A percentile compares a stretch with the other conserved stretches of the same genome.
These are phyloP conservation scores for Coregonus ussuriensis DNA, from an alignment of 2,797 vertebrate genomes.

Conservation along the genomic window DNA sequence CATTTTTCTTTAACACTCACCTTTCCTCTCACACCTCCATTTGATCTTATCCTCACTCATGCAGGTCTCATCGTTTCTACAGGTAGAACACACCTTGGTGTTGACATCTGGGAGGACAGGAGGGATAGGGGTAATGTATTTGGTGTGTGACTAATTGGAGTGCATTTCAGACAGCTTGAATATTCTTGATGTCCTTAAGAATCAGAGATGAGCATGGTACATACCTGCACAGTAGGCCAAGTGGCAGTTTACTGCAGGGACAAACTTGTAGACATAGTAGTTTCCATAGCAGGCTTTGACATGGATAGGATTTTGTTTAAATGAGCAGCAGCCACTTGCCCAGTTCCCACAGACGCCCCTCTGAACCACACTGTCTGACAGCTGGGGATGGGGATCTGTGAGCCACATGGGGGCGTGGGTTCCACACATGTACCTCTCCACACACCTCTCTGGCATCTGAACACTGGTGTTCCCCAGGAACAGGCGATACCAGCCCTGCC, in stretches of 20 bases:
- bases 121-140: not conserved
- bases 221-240: not conserved
- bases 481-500: too few relatives aligned
- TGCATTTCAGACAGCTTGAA: not conserved
- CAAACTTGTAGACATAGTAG: too few relatives aligned
- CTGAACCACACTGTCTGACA: conserved; percentile 35
- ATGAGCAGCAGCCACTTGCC: rapidly evolving
- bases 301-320: rapidly evolving
- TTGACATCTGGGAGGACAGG: not conserved
- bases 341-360: conserved; percentile 37
- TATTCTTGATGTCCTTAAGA: not conserved
- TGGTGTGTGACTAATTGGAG: not conserved
- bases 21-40: not conserved
- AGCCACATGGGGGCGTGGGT: conserved; percentile 54
- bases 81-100: not conserved
- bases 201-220: not conserved
- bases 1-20: not conserved
- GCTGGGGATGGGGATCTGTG: conserved; percentile 45
- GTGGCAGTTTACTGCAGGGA: too few relatives aligned
- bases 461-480: too few relatives aligned
- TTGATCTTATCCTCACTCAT: not conserved
- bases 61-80: not conserved
- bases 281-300: too few relatives aligned
- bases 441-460: conserved; percentile 38
- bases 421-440: conserved; percentile 45